These are phyloP conservation scores for Gnatocerus cornutus DNA, from an alignment of 2,888 invertebrate genomes.

Conservation along the genomic window DNA sequence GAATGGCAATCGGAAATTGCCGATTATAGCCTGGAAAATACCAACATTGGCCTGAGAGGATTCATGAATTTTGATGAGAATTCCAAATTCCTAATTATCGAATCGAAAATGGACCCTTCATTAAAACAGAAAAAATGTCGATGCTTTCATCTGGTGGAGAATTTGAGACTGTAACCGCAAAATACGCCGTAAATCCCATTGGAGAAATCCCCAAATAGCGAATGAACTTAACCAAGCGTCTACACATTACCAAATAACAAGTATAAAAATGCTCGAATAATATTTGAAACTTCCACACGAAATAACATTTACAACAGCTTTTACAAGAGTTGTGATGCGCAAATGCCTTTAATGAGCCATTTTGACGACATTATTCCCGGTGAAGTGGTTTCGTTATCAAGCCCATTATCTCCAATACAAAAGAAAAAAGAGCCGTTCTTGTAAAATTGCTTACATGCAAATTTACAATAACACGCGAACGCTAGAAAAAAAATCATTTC, in stretches of 20 bases:
- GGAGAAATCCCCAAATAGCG: background rate
- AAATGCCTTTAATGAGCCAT: slow-evolving; percentile 46
- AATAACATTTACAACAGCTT: slow-evolving; percentile 11
- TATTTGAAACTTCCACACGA: slow-evolving; percentile 5
- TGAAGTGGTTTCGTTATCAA: slow-evolving; percentile 51
- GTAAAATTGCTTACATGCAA: slow-evolving; percentile 55
- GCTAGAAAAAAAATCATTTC: slow-evolving; percentile 20
- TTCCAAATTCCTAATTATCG: background rate
- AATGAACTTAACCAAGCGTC: slow-evolving; percentile 2
- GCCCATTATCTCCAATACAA: slow-evolving; percentile 31
- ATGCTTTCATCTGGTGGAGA: background rate
- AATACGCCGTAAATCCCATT: too few species aligned
- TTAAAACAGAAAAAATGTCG: background rate
- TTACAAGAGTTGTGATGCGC: slow-evolving; percentile 7
- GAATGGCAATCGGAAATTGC: slow-evolving; percentile 9
- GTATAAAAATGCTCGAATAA: background rate
- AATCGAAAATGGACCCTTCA: background rate
- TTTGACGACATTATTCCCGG: slow-evolving; percentile 56
- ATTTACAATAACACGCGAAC: slow-evolving; percentile 54
- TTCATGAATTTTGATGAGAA: background rate
- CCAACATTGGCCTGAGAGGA: background rate
- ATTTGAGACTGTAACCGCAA: background rate
- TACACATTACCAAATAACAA: slow-evolving; percentile 7
- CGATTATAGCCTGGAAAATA: background rate
- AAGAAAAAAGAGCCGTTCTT: slow-evolving; percentile 51